A percentile compares a stretch with the other conserved stretches of the same genome.
These are phyloP conservation scores for Sesia bembeciformis DNA, from an alignment of 2,888 invertebrate genomes.

Conservation along the genomic window DNA sequence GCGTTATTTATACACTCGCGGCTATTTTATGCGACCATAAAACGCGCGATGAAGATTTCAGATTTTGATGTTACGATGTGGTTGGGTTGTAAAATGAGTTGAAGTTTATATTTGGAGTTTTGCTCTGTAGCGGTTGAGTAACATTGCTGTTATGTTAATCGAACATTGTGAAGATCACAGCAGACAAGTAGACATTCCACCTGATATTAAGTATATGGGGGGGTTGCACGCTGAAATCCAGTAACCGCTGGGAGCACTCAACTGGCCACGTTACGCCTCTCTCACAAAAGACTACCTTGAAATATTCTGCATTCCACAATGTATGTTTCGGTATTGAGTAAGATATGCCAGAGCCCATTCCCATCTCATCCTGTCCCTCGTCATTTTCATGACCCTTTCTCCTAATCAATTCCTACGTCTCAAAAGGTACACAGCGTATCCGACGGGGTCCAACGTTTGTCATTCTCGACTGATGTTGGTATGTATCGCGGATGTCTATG, in stretches of 20 bases:
- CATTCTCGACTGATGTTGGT: no score
- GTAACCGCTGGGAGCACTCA: no score
- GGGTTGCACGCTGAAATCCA: no score
- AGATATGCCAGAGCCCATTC: no score
- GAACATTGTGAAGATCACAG: not conserved
- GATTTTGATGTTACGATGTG: constrained; percentile 11
- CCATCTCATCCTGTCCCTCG: not conserved
- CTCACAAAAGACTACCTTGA: no score
- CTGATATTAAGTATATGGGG: no score
- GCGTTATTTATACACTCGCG: not conserved
- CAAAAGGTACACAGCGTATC: not conserved
- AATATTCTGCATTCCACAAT: no score
- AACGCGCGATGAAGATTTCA: constrained; percentile 18
- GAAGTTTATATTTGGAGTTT: constrained; percentile 8
- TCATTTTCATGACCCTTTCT: not conserved
- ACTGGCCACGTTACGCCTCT: no score
- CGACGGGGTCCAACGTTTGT: not conserved
- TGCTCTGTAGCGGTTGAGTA: not conserved
- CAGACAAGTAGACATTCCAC: no score
- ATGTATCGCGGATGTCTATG: no score
- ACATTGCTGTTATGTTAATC: not conserved
- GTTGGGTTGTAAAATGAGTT: constrained; percentile 9
- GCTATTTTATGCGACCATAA: constrained; percentile 18
- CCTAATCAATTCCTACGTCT: not conserved
- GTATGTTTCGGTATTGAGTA: no score